Conservation (phyloP, 2,888 invertebrate species). For the Synergus gifuensis region DNA sequence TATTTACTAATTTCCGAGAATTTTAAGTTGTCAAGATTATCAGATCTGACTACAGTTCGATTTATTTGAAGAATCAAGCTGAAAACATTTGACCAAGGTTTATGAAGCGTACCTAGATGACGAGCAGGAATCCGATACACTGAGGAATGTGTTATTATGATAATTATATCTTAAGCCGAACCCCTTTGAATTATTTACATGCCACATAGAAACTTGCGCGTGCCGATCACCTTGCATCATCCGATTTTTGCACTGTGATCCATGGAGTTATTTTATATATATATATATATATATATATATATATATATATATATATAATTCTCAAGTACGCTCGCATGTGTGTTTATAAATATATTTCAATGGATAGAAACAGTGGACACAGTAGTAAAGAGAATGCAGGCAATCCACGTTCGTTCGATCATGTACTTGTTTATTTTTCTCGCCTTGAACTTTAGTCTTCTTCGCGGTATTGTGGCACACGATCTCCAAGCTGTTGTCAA, state of each 20-base stretch:
- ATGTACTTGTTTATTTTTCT: slow-evolving; percentile 40
- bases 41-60: not conserved
- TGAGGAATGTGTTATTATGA: slow-evolving; percentile 31
- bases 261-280: not conserved
- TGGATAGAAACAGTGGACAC: not conserved
- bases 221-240: slow-evolving; percentile 35
- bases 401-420: slow-evolving; percentile 25
- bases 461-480: slow-evolving; percentile 28
- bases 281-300: not conserved
- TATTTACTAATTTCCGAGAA: no score
- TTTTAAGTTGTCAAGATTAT: not conserved
- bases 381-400: slow-evolving; percentile 4
- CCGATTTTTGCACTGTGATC: slow-evolving; percentile 5
- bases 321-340: not conserved
- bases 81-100: not conserved
- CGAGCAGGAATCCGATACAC: slow-evolving; percentile 16
- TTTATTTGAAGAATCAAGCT: not conserved
- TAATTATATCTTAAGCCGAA: slow-evolving; percentile 37
- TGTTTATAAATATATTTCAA: not conserved
- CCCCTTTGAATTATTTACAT: slow-evolving; percentile 33
- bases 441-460: slow-evolving; percentile 39
- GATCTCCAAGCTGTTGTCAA: slow-evolving; percentile 42
- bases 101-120: not conserved
- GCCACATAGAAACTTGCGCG: slow-evolving; percentile 23
- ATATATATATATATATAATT: not conserved